These are phyloP conservation scores for Icerya purchasi DNA, from an alignment of 2,888 invertebrate species.

Conservation along the genomic window DNA sequence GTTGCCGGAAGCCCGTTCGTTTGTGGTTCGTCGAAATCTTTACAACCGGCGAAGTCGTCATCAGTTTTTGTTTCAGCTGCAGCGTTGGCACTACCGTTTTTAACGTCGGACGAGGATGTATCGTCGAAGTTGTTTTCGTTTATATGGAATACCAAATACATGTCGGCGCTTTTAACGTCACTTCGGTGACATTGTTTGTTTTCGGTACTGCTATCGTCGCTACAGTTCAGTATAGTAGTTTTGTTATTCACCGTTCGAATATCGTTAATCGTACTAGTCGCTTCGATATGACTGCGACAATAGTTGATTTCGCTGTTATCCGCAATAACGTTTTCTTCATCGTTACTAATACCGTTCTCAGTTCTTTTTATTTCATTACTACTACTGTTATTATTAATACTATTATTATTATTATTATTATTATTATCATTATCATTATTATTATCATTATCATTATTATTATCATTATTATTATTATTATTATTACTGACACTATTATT, in stretches of 20 bases:
- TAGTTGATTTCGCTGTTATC: not conserved
- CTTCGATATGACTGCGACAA: not conserved
- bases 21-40: slow-evolving; percentile 25
- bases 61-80: slow-evolving; percentile 1
- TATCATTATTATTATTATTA: not conserved
- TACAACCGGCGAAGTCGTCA: slow-evolving; percentile 51
- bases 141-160: slow-evolving; percentile 61
- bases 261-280: not conserved
- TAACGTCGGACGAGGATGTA: slow-evolving; percentile 14
- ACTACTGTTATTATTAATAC: not conserved
- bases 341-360: not conserved
- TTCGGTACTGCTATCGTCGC: slow-evolving; percentile 27
- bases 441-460: not conserved
- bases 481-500: not conserved
- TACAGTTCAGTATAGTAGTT: not conserved
- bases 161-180: slow-evolving; percentile 42
- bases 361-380: not conserved
- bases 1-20: slow-evolving; percentile 50
- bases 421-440: slow-evolving; percentile 10
- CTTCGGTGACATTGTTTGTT: slow-evolving; percentile 28
- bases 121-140: slow-evolving; percentile 42
- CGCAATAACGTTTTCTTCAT: not conserved
- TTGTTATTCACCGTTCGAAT: not conserved
- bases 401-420: not conserved
- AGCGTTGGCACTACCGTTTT: not conserved